Percentiles rank a stretch among this genome's conserved stretches.
phyloP scores from a whole-genome alignment of 2,113 vertebrate genomes.

The Dissostichus mawsoni region DNA sequence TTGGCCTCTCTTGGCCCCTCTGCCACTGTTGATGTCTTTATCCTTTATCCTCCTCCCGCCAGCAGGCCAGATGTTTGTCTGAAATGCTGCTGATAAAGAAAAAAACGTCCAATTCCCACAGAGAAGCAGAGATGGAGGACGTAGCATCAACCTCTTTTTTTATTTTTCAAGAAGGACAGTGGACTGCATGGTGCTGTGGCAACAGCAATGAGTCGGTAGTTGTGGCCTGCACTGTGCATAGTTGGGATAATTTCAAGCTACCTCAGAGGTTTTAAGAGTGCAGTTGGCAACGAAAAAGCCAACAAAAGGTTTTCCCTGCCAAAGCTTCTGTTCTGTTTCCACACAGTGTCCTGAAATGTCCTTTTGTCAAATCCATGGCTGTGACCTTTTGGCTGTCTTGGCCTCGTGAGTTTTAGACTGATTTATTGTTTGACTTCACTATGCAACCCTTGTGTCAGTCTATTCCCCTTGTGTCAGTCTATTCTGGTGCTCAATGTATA shows the following conservation, averaged over 20 bases:
- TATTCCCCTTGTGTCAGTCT: conserved; percentile 8
- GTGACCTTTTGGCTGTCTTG: neutral
- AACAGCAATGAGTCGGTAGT: conserved; percentile 2
- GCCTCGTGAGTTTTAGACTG: neutral
- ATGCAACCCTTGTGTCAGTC: conserved; percentile 6
- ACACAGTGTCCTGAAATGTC: conserved; percentile 33
- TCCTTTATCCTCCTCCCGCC: conserved; percentile 62
- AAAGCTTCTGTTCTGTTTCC: conserved; percentile 25
- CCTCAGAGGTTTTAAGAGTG: conserved; percentile 40
- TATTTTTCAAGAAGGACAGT: conserved; percentile 15
- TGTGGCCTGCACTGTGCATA: conserved; percentile 38
- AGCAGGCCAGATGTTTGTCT: conserved; percentile 74
- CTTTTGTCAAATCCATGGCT: conserved; percentile 29
- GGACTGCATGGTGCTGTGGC: neutral
- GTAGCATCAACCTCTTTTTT: conserved; percentile 8
- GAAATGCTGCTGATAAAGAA: conserved; percentile 63
- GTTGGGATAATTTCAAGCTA: conserved; percentile 35
- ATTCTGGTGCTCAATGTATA: neutral
- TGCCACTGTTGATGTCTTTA: conserved; percentile 73
- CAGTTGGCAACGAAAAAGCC: conserved; percentile 18
- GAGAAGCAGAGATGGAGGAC: conserved; percentile 22
- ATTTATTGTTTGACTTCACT: conserved; percentile 22
- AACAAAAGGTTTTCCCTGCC: conserved; percentile 37
- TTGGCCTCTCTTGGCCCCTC: conserved; percentile 61
- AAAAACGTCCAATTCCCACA: conserved; percentile 54